Evolutionary conservation across 1,140 invertebrate genomes (phyloP).

Genomic region (Apis mellifera): DNA sequence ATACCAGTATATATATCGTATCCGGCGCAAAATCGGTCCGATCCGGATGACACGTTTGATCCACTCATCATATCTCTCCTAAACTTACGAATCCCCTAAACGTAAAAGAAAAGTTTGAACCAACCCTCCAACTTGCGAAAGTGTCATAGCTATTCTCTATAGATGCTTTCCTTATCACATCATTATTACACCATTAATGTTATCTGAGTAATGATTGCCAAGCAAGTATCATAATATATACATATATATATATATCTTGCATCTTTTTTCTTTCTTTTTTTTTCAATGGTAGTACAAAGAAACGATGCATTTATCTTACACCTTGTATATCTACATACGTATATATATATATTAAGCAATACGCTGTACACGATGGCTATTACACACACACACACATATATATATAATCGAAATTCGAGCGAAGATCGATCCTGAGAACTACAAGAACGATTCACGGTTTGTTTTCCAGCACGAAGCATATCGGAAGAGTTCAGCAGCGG

Average conservation of each 20-base stretch:
- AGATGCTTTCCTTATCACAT: slow-evolving; percentile 40
- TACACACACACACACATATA: neutral
- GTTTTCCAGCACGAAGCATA: slow-evolving; percentile 89
- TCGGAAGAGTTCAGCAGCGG: slow-evolving; percentile 93
- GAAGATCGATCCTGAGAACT: neutral
- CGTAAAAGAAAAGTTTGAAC: neutral
- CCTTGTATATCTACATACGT: neutral
- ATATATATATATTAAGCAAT: neutral
- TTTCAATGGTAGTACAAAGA: slow-evolving; percentile 15
- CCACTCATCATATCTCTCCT: neutral
- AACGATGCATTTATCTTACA: slow-evolving; percentile 36
- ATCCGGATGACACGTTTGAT: neutral
- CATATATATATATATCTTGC: slow-evolving; percentile 8
- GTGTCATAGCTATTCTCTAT: slow-evolving; percentile 19
- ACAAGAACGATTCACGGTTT: slow-evolving; percentile 29
- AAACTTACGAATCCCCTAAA: slow-evolving; percentile 7
- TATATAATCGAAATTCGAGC: neutral
- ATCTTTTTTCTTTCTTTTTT: slow-evolving; percentile 21
- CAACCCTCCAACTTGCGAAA: neutral
- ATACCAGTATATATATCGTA: slow-evolving; percentile 7
- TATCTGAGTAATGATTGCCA: slow-evolving; percentile 60
- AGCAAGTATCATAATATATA: slow-evolving; percentile 29
- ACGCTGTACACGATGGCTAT: slow-evolving; percentile 23
- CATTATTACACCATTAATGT: slow-evolving; percentile 60
- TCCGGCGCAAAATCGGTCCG: neutral